phyloP scores from a whole-genome alignment of 2,888 invertebrate genomes.

The Notocelia uddmanniana region DNA sequence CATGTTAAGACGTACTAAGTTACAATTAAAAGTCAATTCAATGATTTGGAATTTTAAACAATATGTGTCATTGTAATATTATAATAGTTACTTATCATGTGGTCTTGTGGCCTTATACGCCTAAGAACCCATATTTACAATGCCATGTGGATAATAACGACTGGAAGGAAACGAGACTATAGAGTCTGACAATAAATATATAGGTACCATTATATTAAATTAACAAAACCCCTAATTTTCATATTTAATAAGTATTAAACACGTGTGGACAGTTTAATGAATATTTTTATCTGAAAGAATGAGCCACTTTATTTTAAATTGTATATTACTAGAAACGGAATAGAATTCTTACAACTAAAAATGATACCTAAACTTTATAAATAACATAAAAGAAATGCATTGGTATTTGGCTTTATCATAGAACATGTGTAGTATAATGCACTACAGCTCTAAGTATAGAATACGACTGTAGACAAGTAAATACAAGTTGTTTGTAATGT shows the following conservation, averaged over 20 bases:
- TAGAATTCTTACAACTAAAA: conserved; percentile 52
- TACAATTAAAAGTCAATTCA: conserved; percentile 38
- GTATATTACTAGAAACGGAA: conserved; percentile 41
- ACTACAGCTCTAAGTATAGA: conserved; percentile 82
- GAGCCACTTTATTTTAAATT: conserved; percentile 28
- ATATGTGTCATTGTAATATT: not conserved
- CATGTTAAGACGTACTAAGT: not conserved
- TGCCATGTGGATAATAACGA: not conserved
- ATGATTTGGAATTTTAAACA: conserved; percentile 14
- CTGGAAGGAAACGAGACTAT: not conserved
- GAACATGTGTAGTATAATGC: conserved; percentile 75
- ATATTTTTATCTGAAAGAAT: not conserved
- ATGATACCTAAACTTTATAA: conserved; percentile 72
- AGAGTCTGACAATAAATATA: conserved; percentile 19
- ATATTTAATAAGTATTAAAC: not conserved
- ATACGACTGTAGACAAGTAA: conserved; percentile 52
- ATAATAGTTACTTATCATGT: conserved; percentile 10
- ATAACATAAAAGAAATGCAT: conserved; percentile 82
- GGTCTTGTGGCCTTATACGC: conserved; percentile 24
- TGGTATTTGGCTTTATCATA: conserved; percentile 86
- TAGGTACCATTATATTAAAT: conserved; percentile 8
- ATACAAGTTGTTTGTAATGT: conserved; percentile 41
- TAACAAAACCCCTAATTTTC: not conserved
- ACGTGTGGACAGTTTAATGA: not conserved
- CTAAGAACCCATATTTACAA: not conserved